Base-by-base conservation (phyloP, 2,888 invertebrate genomes). In the Harpagoxenus sublaevis region DNA sequence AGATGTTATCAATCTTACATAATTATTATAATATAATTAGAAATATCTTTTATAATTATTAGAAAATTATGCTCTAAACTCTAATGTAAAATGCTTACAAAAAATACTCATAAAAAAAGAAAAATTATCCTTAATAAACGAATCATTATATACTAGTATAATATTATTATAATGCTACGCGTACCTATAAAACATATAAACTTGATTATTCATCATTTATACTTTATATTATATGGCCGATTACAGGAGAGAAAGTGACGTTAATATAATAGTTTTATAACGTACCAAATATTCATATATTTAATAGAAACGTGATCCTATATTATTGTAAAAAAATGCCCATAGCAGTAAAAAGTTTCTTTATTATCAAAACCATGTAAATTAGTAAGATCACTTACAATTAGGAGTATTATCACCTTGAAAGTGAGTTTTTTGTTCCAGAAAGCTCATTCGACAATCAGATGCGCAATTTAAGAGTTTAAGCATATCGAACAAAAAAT, bases 341-440 rank as follows among this genome's bases (percentile, higher is more conserved):
- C 35, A 23, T 62, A 31, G 23, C 9, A 51, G 1, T 48, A 35
- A 35, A 23, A 63, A 31, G 42, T 55, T 39, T 55, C 45, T 55
- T 68, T 18, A 31, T n/a, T 42, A 77, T 15, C 39, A 51, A 18
- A 0, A 23, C 4, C 3, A 23, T 42, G n/a, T 4, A 15, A 66
- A 39, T 57, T 39, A 45, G n/a, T 31, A 68, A 70, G 6, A 3
- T 57, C 23, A 57, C 3, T 70, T 70, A 57, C 23, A 57, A 2
- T 70, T 70, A 57, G 35, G 45, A 35, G 42, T 70, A 35, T 79
- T 79, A 79, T 45, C 45, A 18, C 31, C 35, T 48, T 45, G 23
- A 57, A 57, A 45, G 68, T 45, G 45, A 78, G n/a, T 31, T 35
- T 60, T 45, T 60, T 55, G 57, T 48, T 18, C 70, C 15, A 79